Evolutionary conservation across 2,113 vertebrate species (phyloP).

Genomic region (Neolamprologus tretocephalus): DNA sequence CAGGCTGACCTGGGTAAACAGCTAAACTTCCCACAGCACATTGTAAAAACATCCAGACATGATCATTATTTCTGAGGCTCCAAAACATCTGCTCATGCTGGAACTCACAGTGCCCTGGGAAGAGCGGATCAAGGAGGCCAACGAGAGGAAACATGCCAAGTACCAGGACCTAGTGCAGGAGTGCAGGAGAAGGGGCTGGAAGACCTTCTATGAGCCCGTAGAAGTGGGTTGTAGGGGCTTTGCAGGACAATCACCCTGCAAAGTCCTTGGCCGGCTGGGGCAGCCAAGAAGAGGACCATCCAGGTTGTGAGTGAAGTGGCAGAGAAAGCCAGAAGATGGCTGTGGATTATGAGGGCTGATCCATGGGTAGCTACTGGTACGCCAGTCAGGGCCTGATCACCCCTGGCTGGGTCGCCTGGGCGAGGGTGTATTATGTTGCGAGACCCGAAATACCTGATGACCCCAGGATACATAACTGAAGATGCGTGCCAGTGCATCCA

Average conservation of each 20-base stretch:
- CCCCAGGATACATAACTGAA: not conserved
- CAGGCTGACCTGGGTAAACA: not conserved
- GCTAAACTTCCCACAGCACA: not conserved
- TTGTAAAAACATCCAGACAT: not conserved
- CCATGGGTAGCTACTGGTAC: not conserved
- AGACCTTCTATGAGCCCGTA: not conserved
- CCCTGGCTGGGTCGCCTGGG: not conserved
- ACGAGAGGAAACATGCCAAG: fast-evolving
- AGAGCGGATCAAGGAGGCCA: not conserved
- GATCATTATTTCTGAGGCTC: not conserved
- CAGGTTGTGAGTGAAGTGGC: fast-evolving
- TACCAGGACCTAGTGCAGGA: not conserved
- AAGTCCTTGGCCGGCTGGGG: not conserved
- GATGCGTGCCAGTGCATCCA: not conserved
- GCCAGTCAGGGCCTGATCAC: not conserved
- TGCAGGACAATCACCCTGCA: not conserved
- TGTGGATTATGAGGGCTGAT: not conserved
- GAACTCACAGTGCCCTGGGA: not conserved
- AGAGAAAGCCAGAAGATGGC: not conserved
- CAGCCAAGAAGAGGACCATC: not conserved
- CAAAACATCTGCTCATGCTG: not conserved
- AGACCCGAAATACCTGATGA: not conserved
- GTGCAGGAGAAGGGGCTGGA: not conserved
- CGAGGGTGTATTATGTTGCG: fast-evolving
- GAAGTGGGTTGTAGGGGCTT: not conserved